phyloP scores from a whole-genome alignment of 2,113 vertebrate species.

The Burhinus oedicnemus region DNA sequence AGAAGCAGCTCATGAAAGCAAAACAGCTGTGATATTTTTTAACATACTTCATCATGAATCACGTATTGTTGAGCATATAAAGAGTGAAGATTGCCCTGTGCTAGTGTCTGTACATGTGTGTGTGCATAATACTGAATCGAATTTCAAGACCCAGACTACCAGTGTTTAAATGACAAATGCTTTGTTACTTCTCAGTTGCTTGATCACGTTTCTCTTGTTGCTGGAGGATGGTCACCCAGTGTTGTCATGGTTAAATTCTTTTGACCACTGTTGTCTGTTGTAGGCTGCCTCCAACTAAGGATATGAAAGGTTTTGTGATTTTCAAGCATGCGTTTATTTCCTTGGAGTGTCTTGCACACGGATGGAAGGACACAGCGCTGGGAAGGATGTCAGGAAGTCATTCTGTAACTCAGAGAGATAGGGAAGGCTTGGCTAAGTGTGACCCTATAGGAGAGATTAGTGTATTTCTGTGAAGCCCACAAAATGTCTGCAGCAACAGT shows the following conservation, averaged over 20 bases:
- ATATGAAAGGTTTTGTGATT: not conserved
- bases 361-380: not conserved
- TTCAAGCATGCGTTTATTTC: not conserved
- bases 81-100: not conserved
- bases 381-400: not conserved
- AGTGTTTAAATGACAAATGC: not conserved
- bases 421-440: not conserved
- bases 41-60: not conserved
- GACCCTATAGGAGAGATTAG: not conserved
- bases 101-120: not conserved
- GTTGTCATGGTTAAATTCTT: not conserved
- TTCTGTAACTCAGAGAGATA: not conserved
- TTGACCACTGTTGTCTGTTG: not conserved
- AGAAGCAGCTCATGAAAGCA: not conserved
- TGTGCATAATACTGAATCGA: not conserved
- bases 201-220: not conserved
- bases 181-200: not conserved
- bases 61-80: not conserved
- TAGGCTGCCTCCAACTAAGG: not conserved
- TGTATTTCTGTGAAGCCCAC: not conserved
- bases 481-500: not conserved
- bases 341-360: not conserved
- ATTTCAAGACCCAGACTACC: not conserved
- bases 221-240: not conserved
- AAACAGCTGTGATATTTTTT: not conserved